phyloP scores from a whole-genome alignment of 2,888 invertebrate genomes.

The Drosophila villosipedis region DNA sequence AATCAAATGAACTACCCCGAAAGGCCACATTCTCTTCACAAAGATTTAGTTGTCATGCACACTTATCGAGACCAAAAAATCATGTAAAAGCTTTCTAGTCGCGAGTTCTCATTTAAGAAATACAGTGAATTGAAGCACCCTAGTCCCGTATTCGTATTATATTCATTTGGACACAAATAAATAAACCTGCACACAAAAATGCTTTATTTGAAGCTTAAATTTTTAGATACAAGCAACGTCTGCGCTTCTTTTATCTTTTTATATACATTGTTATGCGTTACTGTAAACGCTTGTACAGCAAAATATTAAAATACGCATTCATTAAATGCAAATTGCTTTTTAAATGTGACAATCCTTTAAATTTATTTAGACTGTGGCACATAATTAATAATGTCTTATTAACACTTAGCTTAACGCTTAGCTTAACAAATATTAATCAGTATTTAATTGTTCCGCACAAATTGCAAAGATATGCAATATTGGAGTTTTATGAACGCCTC shows the following conservation, averaged over 20 bases:
- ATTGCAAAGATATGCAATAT: not conserved
- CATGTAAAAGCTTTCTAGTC: not conserved
- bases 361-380: not conserved
- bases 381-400: not conserved
- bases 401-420: not conserved
- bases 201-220: not conserved
- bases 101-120: not conserved
- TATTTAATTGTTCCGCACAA: not conserved
- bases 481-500: not conserved
- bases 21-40: not conserved
- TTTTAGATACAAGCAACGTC: not conserved
- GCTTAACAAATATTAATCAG: not conserved
- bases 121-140: not conserved
- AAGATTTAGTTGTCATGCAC: constrained; percentile 16
- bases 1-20: constrained; percentile 15
- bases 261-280: not conserved
- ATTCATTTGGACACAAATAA: not conserved
- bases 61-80: not conserved
- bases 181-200: not conserved
- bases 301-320: not conserved
- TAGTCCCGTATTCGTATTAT: not conserved
- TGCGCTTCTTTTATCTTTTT: not conserved
- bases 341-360: not conserved
- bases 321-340: not conserved
- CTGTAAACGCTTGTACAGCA: not conserved